phyloP scores from a whole-genome alignment of 2,888 invertebrate species.

The Tinea pellionella region DNA sequence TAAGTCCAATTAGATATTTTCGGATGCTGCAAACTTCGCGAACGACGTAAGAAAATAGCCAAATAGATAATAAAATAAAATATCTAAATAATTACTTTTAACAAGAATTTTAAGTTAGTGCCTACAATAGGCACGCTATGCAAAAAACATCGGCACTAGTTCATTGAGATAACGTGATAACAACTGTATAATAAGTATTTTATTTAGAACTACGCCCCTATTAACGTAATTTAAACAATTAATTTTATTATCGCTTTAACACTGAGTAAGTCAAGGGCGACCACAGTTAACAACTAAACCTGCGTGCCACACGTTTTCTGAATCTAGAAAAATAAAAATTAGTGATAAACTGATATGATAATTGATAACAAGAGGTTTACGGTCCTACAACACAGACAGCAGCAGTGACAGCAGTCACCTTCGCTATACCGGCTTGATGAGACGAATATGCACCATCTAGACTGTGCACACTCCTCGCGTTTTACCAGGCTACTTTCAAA shows the following conservation, averaged over 20 bases:
- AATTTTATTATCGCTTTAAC: conserved; percentile 34
- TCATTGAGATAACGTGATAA: neutral
- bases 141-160: conserved; percentile 2
- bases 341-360: neutral
- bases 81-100: neutral
- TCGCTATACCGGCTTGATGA: no score
- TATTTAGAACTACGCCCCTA: conserved; percentile 24
- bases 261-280: conserved; percentile 52
- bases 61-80: neutral
- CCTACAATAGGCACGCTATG: neutral
- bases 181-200: conserved; percentile 4
- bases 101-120: neutral
- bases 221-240: conserved; percentile 33
- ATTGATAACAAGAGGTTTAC: neutral
- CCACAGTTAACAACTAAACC: conserved; percentile 36
- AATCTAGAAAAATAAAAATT: conserved; percentile 15
- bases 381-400: no score
- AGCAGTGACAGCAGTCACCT: no score
- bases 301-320: conserved; percentile 39
- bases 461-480: no score
- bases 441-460: no score
- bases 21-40: neutral
- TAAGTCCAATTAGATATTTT: neutral
- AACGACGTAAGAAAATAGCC: neutral
- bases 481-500: no score